Evolutionary conservation across 2,888 invertebrate species (phyloP).

Genomic region (Liopterus haemorrhoidalis): DNA sequence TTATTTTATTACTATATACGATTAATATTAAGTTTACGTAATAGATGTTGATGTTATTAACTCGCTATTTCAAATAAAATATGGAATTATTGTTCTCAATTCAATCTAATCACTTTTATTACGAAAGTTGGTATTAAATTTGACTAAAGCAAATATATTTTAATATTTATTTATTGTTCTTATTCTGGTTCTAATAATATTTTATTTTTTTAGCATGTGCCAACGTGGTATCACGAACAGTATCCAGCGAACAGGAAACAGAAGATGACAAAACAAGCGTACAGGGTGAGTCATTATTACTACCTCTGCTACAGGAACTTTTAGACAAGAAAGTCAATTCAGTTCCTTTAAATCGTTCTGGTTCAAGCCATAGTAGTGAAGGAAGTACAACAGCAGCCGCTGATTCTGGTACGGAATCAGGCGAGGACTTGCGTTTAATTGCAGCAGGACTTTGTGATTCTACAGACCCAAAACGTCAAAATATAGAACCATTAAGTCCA

Average conservation of each 20-base stretch:
- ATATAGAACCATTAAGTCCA: constrained; percentile 42
- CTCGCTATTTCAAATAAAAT: too few species aligned
- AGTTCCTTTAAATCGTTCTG: constrained; percentile 32
- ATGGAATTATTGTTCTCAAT: too few species aligned
- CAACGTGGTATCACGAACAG: constrained; percentile 49
- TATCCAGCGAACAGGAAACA: constrained; percentile 30
- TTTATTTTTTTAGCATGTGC: constrained; percentile 47
- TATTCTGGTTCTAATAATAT: constrained; percentile 2
- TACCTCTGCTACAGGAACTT: constrained; percentile 62
- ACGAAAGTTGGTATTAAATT: too few species aligned
- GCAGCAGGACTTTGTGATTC: constrained; percentile 45
- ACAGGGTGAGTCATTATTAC: constrained; percentile 71
- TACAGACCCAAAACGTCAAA: constrained; percentile 37
- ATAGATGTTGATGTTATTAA: too few species aligned
- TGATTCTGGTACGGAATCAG: constrained; percentile 64
- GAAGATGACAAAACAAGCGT: constrained; percentile 39
- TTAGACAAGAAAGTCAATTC: constrained; percentile 43
- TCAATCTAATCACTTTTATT: too few species aligned
- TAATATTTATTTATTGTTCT: too few species aligned
- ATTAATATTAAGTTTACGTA: too few species aligned
- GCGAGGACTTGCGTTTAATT: constrained; percentile 57
- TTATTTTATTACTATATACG: too few species aligned
- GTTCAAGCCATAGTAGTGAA: constrained; percentile 37
- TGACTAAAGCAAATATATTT: too few species aligned
- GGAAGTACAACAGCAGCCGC: constrained; percentile 44